Conservation (phyloP, 2,113 vertebrate species). For the Murina feae region DNA sequence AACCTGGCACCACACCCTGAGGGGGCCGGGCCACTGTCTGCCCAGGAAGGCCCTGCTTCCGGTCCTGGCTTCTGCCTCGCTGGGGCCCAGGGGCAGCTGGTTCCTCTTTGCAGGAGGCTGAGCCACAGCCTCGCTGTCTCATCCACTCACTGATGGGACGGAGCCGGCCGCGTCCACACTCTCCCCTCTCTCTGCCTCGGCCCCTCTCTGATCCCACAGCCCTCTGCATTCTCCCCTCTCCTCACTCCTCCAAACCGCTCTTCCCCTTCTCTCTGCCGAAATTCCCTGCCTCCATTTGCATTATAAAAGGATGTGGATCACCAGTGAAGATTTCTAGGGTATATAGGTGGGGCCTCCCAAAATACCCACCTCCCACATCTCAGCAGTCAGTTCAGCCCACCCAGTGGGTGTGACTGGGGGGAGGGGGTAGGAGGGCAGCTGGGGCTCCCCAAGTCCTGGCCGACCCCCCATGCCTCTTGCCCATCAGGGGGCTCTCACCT, state of each 20-base stretch:
- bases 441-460: not conserved
- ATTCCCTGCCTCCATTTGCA: not conserved
- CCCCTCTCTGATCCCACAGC: not conserved
- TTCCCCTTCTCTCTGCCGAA: not conserved
- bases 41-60: not conserved
- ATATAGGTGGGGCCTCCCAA: not conserved
- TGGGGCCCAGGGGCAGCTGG: fast-evolving
- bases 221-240: not conserved
- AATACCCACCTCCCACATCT: not conserved
- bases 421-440: not conserved
- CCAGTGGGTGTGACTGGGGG: fast-evolving
- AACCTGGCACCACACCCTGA: not conserved
- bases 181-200: fast-evolving
- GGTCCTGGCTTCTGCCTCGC: not conserved
- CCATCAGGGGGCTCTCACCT: conserved; percentile 66
- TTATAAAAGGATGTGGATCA: not conserved
- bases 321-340: not conserved
- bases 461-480: not conserved
- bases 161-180: fast-evolving
- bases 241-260: fast-evolving
- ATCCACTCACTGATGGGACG: fast-evolving
- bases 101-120: not conserved
- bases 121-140: not conserved
- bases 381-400: no score
- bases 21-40: not conserved